Evolutionary conservation across 92 coral and sea anemone species (phyloP).

Genomic region (Epizoanthus ramosus): DNA sequence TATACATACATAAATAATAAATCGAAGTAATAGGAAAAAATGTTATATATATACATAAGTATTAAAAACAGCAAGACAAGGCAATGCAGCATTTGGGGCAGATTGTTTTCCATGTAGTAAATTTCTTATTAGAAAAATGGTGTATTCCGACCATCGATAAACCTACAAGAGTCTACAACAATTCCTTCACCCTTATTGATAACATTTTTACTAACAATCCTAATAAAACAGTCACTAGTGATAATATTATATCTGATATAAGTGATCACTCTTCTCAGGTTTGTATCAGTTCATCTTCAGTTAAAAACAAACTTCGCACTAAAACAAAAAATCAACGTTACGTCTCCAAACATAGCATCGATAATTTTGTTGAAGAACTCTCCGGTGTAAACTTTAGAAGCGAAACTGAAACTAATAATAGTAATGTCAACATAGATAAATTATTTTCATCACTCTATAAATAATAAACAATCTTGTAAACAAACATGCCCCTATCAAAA

Average conservation of each 20-base stretch:
- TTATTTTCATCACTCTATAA: constrained; percentile 38
- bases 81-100: too few relatives aligned
- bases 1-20: too few relatives aligned
- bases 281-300: constrained; percentile 41
- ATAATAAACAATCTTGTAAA: constrained; percentile 42
- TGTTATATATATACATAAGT: too few relatives aligned
- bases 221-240: constrained; percentile 26
- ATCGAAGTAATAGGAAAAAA: too few relatives aligned
- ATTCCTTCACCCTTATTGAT: constrained; percentile 54
- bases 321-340: constrained; percentile 19
- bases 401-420: background rate
- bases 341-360: constrained; percentile 18
- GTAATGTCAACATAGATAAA: constrained; percentile 36
- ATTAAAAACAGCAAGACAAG: too few relatives aligned
- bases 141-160: constrained; percentile 61
- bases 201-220: constrained; percentile 53
- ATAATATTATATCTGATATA: too few relatives aligned
- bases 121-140: too few relatives aligned
- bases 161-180: constrained; percentile 64
- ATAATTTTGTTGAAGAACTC: constrained; percentile 21
- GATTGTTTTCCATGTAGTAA: too few relatives aligned
- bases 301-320: background rate
- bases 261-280: constrained; percentile 56
- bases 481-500: constrained; percentile 49
- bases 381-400: constrained; percentile 8